A percentile compares a stretch with the other conserved stretches of the same genome.
Evolutionary conservation across 1,140 invertebrate species (phyloP).

Genomic region (Chionoecetes opilio): DNA sequence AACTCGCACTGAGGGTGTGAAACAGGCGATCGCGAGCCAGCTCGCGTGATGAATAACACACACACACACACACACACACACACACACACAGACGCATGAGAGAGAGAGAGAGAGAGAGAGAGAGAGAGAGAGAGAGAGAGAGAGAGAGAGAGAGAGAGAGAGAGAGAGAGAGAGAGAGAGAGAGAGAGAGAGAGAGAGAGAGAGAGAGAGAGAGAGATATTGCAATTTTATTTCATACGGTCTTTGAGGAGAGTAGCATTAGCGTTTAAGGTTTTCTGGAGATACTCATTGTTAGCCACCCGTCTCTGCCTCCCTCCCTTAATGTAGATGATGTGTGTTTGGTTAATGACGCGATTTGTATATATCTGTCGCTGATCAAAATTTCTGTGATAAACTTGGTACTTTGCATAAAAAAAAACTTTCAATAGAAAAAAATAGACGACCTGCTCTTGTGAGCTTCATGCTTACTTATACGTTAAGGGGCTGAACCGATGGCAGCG

Average conservation of each 20-base stretch:
- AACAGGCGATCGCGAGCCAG: no score
- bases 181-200: slow-evolving; percentile 27
- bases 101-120: no score
- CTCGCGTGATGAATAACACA: no score
- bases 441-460: background rate
- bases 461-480: background rate
- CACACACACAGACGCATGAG: no score
- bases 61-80: no score
- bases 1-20: no score
- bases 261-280: background rate
- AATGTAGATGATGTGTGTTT: background rate
- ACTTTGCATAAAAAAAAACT: background rate
- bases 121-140: no score
- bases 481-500: background rate
- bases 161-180: slow-evolving; percentile 17
- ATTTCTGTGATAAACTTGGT: background rate
- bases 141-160: background rate
- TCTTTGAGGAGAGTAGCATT: background rate
- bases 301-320: background rate
- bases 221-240: background rate
- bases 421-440: background rate
- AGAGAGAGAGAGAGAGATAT: background rate
- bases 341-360: background rate
- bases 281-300: no score
- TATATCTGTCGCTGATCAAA: background rate